phyloP scores from a whole-genome alignment of 2,113 vertebrate genomes.

The Suricata suricatta region DNA sequence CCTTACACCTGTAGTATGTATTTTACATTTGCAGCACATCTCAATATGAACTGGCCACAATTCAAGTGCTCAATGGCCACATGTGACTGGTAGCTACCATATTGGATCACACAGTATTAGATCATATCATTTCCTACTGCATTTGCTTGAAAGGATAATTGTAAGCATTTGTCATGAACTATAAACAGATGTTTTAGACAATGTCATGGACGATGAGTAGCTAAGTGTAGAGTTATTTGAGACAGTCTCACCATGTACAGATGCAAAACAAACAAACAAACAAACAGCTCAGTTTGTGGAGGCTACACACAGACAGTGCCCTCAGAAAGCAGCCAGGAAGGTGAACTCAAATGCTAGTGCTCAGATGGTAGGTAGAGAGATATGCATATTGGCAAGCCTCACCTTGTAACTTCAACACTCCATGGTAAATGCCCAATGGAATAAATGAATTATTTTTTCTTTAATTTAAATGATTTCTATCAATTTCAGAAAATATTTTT shows the following conservation, averaged over 20 bases:
- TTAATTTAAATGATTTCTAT: not conserved
- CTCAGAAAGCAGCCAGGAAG: not conserved
- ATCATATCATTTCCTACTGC: not conserved
- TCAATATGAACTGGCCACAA: not conserved
- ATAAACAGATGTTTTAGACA: not conserved
- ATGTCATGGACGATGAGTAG: not conserved
- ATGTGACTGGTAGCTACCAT: not conserved
- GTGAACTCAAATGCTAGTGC: not conserved
- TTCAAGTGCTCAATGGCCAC: not conserved
- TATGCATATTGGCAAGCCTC: not conserved
- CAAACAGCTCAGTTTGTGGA: not conserved
- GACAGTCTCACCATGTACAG: not conserved
- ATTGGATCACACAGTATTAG: not conserved
- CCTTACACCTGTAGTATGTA: not conserved
- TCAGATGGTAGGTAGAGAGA: not conserved
- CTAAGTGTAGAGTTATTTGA: not conserved
- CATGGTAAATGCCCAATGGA: not conserved
- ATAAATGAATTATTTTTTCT: not conserved
- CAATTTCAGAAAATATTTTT: not conserved
- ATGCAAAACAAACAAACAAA: not conserved
- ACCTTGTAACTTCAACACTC: not conserved
- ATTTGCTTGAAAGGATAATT: not conserved
- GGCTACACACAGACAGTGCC: not conserved
- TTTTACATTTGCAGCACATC: not conserved
- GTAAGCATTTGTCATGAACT: not conserved